phyloP scores from a whole-genome alignment of 2,113 vertebrate species.

The Chaetorhynchus papuensis region DNA sequence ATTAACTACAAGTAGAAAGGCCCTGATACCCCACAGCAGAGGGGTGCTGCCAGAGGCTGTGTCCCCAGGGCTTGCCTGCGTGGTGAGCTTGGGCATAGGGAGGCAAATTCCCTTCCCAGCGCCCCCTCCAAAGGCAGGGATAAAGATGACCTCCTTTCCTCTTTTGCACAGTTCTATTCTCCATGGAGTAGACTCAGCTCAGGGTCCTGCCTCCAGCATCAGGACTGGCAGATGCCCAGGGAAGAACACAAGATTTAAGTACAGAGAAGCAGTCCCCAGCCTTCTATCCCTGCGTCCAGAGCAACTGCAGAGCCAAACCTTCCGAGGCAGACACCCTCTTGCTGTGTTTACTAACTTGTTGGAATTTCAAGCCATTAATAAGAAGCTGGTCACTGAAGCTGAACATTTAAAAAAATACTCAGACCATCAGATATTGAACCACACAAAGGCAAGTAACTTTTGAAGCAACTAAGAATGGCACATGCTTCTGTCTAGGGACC shows the following conservation, averaged over 20 bases:
- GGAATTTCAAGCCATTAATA: neutral
- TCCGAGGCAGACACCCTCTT: fast-evolving
- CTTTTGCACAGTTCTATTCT: neutral
- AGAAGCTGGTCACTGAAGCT: neutral
- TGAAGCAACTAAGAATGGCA: neutral
- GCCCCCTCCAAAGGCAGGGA: neutral
- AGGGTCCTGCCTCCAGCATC: neutral
- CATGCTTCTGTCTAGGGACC: neutral
- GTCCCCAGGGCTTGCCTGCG: no score
- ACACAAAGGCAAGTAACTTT: neutral
- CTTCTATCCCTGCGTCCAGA: neutral
- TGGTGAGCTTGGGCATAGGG: neutral
- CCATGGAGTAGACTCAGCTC: neutral
- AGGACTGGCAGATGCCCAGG: neutral
- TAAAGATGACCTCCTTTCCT: neutral
- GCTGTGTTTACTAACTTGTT: neutral
- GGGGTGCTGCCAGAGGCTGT: neutral
- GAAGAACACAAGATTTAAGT: neutral
- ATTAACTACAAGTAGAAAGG: neutral
- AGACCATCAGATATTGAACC: neutral
- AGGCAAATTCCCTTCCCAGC: neutral
- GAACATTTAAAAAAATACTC: neutral
- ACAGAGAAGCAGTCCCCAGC: neutral
- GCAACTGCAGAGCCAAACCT: neutral
- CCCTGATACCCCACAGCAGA: neutral